Percentiles rank a stretch among this genome's conserved stretches.
Evolutionary conservation across 2,797 vertebrate species (phyloP).

Genomic region (Arnoldichthys spilopterus): DNA sequence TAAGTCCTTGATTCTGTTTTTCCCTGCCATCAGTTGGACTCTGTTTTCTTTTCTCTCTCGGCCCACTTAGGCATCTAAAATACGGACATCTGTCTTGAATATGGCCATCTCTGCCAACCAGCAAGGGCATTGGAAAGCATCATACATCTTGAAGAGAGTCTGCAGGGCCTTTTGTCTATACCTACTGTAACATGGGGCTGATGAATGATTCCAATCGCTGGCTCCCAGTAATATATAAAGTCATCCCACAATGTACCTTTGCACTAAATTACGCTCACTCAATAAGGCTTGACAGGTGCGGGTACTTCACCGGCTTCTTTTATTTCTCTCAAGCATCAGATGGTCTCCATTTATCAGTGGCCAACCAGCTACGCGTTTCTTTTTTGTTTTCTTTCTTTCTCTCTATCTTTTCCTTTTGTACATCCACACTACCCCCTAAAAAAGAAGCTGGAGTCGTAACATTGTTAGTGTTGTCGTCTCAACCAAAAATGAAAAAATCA

Average conservation of each 20-base stretch:
- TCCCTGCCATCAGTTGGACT: slow-evolving; percentile 46
- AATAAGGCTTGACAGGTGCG: slow-evolving; percentile 77
- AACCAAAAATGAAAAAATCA: slow-evolving; percentile 41
- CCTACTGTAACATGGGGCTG: slow-evolving; percentile 54
- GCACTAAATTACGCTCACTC: slow-evolving; percentile 72
- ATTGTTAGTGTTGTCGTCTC: slow-evolving; percentile 48
- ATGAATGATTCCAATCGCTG: slow-evolving; percentile 63
- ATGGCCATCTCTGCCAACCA: slow-evolving; percentile 58
- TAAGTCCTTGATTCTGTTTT: slow-evolving; percentile 43
- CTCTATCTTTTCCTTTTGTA: slow-evolving; percentile 42
- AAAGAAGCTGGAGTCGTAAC: slow-evolving; percentile 46
- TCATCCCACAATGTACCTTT: slow-evolving; percentile 66
- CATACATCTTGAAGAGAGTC: slow-evolving; percentile 58
- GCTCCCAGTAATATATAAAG: slow-evolving; percentile 63
- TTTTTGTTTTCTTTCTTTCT: slow-evolving; percentile 39
- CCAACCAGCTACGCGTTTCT: slow-evolving; percentile 55
- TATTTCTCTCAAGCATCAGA: slow-evolving; percentile 74
- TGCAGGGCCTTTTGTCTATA: slow-evolving; percentile 59
- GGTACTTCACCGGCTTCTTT: slow-evolving; percentile 74
- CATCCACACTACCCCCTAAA: slow-evolving; percentile 14
- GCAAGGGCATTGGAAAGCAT: slow-evolving; percentile 57
- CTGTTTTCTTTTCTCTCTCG: slow-evolving; percentile 45
- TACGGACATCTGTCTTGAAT: slow-evolving; percentile 60
- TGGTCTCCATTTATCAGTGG: slow-evolving; percentile 70
- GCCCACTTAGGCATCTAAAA: slow-evolving; percentile 60